Evolutionary conservation across 2,113 vertebrate genomes (phyloP).

Genomic region (Dromiciops gliroides): DNA sequence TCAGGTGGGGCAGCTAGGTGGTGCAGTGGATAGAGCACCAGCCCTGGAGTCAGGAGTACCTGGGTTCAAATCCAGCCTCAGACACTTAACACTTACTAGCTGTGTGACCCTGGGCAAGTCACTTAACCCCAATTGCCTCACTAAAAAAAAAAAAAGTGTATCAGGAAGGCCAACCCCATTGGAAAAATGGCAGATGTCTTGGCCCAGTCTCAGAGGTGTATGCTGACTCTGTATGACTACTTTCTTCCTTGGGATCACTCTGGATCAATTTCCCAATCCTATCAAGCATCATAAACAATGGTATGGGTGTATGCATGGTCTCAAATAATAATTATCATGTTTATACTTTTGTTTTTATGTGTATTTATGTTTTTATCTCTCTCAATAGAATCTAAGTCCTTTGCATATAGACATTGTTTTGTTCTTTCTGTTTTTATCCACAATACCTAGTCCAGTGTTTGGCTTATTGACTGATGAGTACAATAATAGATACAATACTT

Average conservation of each 20-base stretch:
- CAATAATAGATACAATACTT: conserved; percentile 2
- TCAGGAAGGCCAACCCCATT: neutral
- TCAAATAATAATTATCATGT: neutral
- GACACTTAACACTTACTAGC: too few species aligned
- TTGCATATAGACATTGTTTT: neutral
- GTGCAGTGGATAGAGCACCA: too few species aligned
- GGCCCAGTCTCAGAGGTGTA: neutral
- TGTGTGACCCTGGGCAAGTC: too few species aligned
- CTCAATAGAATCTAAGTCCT: neutral
- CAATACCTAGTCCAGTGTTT: neutral
- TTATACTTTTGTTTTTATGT: neutral
- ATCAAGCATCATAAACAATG: neutral
- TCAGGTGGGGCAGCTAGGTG: too few species aligned
- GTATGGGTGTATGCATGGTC: neutral
- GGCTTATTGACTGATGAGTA: neutral
- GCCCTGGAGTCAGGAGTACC: too few species aligned
- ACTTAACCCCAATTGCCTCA: too few species aligned
- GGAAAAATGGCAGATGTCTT: neutral
- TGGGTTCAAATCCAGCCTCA: too few species aligned
- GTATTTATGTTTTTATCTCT: neutral
- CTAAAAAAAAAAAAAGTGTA: too few species aligned
- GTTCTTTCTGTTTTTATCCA: neutral
- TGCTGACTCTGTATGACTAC: neutral
- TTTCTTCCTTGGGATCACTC: neutral
- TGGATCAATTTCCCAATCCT: neutral